Base-by-base conservation (phyloP, 2,797 vertebrate genomes). In the Ambastaia sidthimunki region DNA sequence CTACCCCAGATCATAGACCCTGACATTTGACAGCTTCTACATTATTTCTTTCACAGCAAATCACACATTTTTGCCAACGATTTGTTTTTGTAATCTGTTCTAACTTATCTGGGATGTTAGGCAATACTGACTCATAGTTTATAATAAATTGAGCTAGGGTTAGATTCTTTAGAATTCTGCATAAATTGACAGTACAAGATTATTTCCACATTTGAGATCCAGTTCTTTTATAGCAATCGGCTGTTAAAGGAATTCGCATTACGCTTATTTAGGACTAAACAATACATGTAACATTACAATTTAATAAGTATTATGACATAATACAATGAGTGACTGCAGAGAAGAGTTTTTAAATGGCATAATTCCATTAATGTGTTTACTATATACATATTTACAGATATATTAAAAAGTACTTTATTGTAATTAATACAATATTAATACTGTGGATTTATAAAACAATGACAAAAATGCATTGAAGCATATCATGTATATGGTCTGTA, bases 91-190 rank as follows among this genome's bases (percentile, higher is more conserved):
- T 2, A 28, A 28, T 15, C 19, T 65, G 28, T 19, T 79, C 63
- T 47, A 48, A 77, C 63, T 69, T 68, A 23, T 18, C 34, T 10
- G 28, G 47, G 31, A 71, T 71, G 21, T 71, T 80, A 13, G 16
- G 31, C 15, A 78, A 71, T 25, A 28, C 16, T 21, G 6, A 37
- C 54, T 12, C 3, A 6, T 34, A 15, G 6, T 2, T 1, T 28
- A 15, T 31, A 7, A 57, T 67, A 19, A 48, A 47, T 7, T 5
- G n/a, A 2, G 11, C 9, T 71, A 16, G 9, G 7, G 13, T 31
- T 4, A 18, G 19, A 48, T 69, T 69, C 23, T 69, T 13, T 18
- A 16, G 3, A 47, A 67, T 68, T 21, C 3, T 21, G 21, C 15
- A 5, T 28, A 15, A 11, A n/a, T n/a, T 18, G 11, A 34, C 18